Evolutionary conservation across 1,140 invertebrate genomes (phyloP), one percentile per base, ranked within the genome.

Genomic region (Leptinotarsa lineolata): DNA sequence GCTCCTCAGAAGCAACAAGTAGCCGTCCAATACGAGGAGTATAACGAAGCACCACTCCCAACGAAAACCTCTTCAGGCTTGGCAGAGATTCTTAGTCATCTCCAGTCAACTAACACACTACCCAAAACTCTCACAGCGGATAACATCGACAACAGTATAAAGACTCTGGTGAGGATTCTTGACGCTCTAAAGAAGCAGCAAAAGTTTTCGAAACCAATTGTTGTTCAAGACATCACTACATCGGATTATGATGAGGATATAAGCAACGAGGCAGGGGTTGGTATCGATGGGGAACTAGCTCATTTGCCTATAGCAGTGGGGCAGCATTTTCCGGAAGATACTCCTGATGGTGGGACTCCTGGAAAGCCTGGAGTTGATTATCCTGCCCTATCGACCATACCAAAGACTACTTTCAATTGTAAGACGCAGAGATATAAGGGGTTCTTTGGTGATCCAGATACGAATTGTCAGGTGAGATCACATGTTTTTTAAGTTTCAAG

Each of bases 401-500:
- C 94, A 0, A 84, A 88, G 73, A 96, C 94, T 0, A 88, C 85
- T 74, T 96, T 96, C 82, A 89, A 90, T 82, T 96, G 94, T 83
- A 93, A 93, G 68, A 89, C 92, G 46, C 94, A 95, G 82, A 86
- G 94, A 11, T 95, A 95, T 83, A 95, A 95, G 79, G 94, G 94
- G 63, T 96, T 96, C 84, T 96, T 96, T 79, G 94, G 93, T 8
- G 94, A 96, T 85, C 92, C 94, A 1, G 91, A 93, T 72, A 94
- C 94, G 0, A 88, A 91, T 75, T 96, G 94, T 82, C 94, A 96
- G 87, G 92, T 93, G 83, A 84, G 30, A 39, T 2, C 30, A 39
- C 30, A 39, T n/a, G 30, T 39, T 39, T 11, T 30, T n/a, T n/a
- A n/a, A n/a, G n/a, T n/a, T n/a, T n/a, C n/a, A n/a, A n/a, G n/a